Evolutionary conservation across 1,140 invertebrate genomes (phyloP).

Genomic region (Euura lappo): DNA sequence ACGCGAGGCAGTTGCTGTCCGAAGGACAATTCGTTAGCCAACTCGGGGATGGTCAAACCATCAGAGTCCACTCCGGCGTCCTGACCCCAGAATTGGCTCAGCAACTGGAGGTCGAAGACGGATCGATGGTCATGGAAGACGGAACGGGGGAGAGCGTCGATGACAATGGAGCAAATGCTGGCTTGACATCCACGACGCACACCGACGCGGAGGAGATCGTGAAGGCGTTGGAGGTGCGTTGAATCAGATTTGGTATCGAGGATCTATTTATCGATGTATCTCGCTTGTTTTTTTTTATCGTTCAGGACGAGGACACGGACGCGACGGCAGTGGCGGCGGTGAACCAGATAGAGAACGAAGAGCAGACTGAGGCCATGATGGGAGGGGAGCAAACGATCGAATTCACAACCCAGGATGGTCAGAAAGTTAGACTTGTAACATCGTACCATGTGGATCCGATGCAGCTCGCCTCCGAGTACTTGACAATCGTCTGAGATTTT

Average conservation of each 20-base stretch:
- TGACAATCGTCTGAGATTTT: constrained; percentile 52
- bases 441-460: constrained; percentile 56
- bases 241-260: background rate
- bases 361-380: constrained; percentile 32
- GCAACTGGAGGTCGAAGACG: constrained; percentile 35
- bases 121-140: constrained; percentile 27
- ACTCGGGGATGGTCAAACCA: constrained; percentile 50
- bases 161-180: constrained; percentile 21
- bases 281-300: constrained; percentile 16
- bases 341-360: constrained; percentile 44
- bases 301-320: constrained; percentile 47
- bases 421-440: constrained; percentile 58
- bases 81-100: constrained; percentile 37
- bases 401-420: constrained; percentile 59
- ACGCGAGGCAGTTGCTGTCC: constrained; percentile 64
- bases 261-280: too few relatives aligned
- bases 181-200: constrained; percentile 31
- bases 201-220: constrained; percentile 45
- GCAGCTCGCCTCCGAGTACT: constrained; percentile 56
- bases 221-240: constrained; percentile 43
- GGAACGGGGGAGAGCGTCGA: background rate
- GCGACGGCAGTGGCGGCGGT: constrained; percentile 46
- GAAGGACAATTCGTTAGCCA: constrained; percentile 60
- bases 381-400: constrained; percentile 55
- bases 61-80: constrained; percentile 46